Percentiles rank a stretch among this genome's conserved stretches.
phyloP scores from a whole-genome alignment of 2,797 vertebrate species.

The Rhinichthys osculus region DNA sequence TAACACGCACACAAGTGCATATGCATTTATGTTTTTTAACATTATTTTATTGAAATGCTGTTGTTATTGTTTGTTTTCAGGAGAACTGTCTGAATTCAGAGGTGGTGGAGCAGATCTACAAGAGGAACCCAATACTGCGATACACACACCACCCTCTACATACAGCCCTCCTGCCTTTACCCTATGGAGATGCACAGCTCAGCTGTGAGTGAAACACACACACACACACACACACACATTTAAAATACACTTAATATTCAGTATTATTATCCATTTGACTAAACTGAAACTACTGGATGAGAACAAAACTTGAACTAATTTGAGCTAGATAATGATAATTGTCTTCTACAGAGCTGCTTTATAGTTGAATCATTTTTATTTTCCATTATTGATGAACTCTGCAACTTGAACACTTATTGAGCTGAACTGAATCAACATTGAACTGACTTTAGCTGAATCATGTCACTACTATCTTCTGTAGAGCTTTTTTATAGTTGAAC shows the following conservation, averaged over 20 bases:
- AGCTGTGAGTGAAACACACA: slow-evolving; percentile 77
- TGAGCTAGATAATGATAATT: not conserved
- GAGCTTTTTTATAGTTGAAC: not conserved
- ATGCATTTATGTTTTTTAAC: not conserved
- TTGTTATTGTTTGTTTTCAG: slow-evolving; percentile 68
- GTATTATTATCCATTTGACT: not conserved
- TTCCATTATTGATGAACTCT: not conserved
- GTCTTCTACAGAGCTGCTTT: not conserved
- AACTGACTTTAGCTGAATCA: not conserved
- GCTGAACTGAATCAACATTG: not conserved
- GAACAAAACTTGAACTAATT: not conserved
- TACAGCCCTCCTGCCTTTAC: slow-evolving; percentile 91
- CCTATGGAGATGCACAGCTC: slow-evolving; percentile 92
- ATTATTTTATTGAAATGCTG: not conserved
- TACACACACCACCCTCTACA: slow-evolving; percentile 93
- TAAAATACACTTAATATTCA: not conserved
- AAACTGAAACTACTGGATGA: not conserved
- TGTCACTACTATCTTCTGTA: not conserved
- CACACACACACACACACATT: not conserved
- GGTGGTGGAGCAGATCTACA: slow-evolving; percentile 97
- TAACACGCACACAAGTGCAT: slow-evolving; percentile 60
- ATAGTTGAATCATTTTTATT: not conserved
- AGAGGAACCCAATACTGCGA: slow-evolving; percentile 96
- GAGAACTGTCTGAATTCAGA: slow-evolving; percentile 95
- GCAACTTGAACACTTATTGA: not conserved